phyloP scores from a whole-genome alignment of 1,140 invertebrate species.

The Nixonia krombeini region DNA sequence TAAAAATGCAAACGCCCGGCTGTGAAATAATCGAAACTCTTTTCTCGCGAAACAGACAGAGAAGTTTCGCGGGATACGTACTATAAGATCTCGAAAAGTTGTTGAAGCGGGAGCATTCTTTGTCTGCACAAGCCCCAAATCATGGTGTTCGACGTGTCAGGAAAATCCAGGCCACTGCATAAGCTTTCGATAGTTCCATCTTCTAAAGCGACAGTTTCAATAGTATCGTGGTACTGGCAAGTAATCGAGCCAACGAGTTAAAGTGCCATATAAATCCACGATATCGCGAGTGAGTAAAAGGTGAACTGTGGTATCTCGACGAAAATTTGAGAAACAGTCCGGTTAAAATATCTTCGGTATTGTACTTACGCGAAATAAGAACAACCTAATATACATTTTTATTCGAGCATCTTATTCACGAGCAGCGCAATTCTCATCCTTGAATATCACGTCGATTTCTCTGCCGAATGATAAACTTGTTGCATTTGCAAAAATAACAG shows the following conservation, averaged over 20 bases:
- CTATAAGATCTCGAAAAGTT: constrained; percentile 42
- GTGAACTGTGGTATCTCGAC: constrained; percentile 41
- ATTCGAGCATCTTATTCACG: constrained; percentile 25
- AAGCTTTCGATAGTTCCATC: constrained; percentile 44
- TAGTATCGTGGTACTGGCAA: constrained; percentile 37
- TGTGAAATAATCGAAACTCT: too few relatives aligned
- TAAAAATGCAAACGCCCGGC: too few relatives aligned
- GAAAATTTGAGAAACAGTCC: constrained; percentile 41
- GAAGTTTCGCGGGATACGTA: constrained; percentile 31
- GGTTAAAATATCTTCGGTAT: constrained; percentile 34
- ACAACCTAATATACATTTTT: constrained; percentile 27
- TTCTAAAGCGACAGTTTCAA: constrained; percentile 52
- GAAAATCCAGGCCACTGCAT: constrained; percentile 47
- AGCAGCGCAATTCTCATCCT: constrained; percentile 8
- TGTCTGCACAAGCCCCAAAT: constrained; percentile 44
- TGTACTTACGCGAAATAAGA: constrained; percentile 40
- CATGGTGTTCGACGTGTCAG: constrained; percentile 39
- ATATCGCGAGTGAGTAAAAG: constrained; percentile 54
- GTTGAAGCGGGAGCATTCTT: constrained; percentile 38
- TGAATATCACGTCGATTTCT: constrained; percentile 13
- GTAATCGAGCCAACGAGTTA: constrained; percentile 43
- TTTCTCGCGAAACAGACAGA: too few relatives aligned
- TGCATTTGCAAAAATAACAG: constrained; percentile 8
- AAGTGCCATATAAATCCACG: constrained; percentile 55
- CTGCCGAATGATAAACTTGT: constrained; percentile 28